Conservation (phyloP, 2,888 invertebrate genomes). For the Eupsilia transversa region DNA sequence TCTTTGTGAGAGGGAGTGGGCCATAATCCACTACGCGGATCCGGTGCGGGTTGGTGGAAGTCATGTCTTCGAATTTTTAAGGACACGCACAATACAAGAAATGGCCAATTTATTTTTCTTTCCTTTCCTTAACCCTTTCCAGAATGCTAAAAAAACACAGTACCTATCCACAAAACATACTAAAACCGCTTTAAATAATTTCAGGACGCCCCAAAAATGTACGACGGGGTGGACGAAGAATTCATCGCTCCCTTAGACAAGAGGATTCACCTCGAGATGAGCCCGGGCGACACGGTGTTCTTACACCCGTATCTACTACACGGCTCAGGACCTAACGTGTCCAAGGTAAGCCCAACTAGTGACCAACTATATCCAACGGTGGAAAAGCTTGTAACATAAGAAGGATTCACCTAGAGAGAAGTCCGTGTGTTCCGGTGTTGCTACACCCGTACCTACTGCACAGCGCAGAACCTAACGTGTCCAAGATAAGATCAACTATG, state of each 20-base stretch:
- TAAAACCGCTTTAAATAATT: not conserved
- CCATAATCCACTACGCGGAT: no score
- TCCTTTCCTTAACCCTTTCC: not conserved
- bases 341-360: conserved; percentile 86
- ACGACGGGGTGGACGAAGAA: conserved; percentile 91
- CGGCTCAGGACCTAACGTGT: conserved; percentile 95
- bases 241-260: conserved; percentile 75
- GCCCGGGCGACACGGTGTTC: conserved; percentile 96
- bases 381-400: conserved; percentile 2
- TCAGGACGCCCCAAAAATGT: conserved; percentile 84
- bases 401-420: conserved; percentile 93
- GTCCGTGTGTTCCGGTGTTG: conserved; percentile 96
- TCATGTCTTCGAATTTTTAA: no score
- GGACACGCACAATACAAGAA: no score
- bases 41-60: no score
- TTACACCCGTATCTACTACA: conserved; percentile 97
- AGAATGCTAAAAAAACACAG: not conserved
- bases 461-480: conserved; percentile 95
- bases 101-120: no score
- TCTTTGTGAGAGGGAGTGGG: no score
- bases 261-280: conserved; percentile 93
- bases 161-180: conserved; percentile 28
- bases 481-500: conserved; percentile 90
- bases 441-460: conserved; percentile 97
- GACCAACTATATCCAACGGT: not conserved